Evolutionary conservation across 2,797 vertebrate genomes (phyloP).

Genomic region (Odontamblyopus lacepedii): DNA sequence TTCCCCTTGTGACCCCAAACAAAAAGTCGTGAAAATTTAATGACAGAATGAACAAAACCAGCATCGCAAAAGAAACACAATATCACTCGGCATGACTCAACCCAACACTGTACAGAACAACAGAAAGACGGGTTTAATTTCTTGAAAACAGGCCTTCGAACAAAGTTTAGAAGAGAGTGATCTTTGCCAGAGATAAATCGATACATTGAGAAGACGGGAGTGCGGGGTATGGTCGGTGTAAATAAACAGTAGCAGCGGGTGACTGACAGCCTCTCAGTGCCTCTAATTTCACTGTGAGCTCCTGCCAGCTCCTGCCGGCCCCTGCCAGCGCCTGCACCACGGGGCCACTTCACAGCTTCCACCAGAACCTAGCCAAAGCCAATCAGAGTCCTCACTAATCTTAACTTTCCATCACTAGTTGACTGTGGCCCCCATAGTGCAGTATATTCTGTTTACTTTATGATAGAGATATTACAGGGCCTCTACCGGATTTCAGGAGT

Average conservation of each 20-base stretch:
- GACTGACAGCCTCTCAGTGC: constrained; percentile 12
- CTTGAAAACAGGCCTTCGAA: not conserved
- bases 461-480: not conserved
- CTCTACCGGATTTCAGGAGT: too few relatives aligned
- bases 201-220: constrained; percentile 1
- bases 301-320: constrained; percentile 14
- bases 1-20: not conserved
- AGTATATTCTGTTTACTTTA: not conserved
- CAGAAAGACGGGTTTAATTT: not conserved
- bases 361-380: constrained; percentile 2
- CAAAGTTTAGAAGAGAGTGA: constrained; percentile 1
- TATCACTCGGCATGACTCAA: not conserved
- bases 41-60: not conserved
- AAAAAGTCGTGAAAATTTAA: not conserved
- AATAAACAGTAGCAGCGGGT: constrained; percentile 8
- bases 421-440: not conserved
- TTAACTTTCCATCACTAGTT: constrained; percentile 1
- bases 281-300: constrained; percentile 21
- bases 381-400: constrained; percentile 10
- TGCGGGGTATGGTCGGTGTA: not conserved
- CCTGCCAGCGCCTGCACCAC: constrained; percentile 16
- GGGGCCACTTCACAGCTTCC: constrained; percentile 4
- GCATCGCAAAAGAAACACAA: not conserved
- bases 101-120: not conserved
- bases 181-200: not conserved